Base-by-base conservation (phyloP, 2,113 vertebrate species). In the Tupaia chinensis region DNA sequence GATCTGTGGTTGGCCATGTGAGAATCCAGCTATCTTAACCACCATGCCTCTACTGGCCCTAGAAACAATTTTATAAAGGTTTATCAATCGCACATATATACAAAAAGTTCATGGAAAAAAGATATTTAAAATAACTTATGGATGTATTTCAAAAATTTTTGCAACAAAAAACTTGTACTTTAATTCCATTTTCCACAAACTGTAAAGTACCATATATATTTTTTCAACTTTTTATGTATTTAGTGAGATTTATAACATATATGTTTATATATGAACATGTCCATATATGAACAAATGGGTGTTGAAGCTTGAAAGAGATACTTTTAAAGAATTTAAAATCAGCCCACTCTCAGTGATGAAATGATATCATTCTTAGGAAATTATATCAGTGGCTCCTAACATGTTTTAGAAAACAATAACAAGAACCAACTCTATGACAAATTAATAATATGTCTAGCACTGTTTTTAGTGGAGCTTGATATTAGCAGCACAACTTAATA, bases 321-420 rank as follows among this genome's bases (percentile, higher is more conserved):
- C n/a, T 86, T 86, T 77, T n/a, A 90, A 87, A 32, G 23, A 2
- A 72, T 87, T 63, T 63, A 83, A 92, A 90, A 83, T 56, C 13
- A 93, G 68, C 20, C 56, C 53, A 92, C 78, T 32, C 12, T 93
- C 60, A 84, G 27, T 53, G 68, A 91, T 87, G 60, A 91, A 91
- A 91, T 73, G 61, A 74, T 32, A 20, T 95, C 34, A 25, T 6
- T 27, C 12, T 91, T n/a, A 89, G 70, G 27, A 92, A 81, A 92
- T 94, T 56, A 70, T 61, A 78, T 32, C 17, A 82, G 5, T 69
- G 23, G 9, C 17, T 84, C 88, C 68, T 17, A 73, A 89, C 82
- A 68, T n/a, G 15, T 20, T 78, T 90, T 82, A 73, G 56, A 73
- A 85, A 92, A 89, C 44, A 44, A 89, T 74, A 2, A 63, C 70